Evolutionary conservation across 2,888 invertebrate species (phyloP), one percentile per base, ranked within the genome.

Genomic region (Eilema sororculum): DNA sequence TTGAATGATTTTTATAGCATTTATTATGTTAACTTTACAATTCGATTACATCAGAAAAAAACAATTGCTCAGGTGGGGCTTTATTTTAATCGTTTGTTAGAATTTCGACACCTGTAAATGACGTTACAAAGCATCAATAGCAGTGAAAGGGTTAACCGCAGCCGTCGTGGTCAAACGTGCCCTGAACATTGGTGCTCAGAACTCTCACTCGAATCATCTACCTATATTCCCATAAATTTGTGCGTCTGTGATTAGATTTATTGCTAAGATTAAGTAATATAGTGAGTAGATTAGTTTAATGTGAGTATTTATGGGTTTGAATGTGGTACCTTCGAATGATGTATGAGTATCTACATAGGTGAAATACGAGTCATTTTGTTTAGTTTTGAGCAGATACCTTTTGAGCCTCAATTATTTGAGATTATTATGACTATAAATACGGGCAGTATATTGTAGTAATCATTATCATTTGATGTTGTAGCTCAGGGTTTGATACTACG

Each of bases 121-220:
- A 73, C 74, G 74, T 69, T 68, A 69, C 76, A 67, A 74, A 76
- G 76, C 76, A 73, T 79, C 78, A 76, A 83, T 82, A 76, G 65
- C 75, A 71, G 68, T 64, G 68, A 58, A 61, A 60, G 63, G 80
- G 80, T 73, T 75, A 76, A 78, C 83, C 78, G 76, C 79, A 75
- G 74, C 72, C 25, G n/a, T 30, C 61, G 25, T 28, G 22, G 58
- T 62, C 69, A 72, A 71, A 68, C 64, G 59, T 22, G 68, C 60
- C 61, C 33, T 4, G 64, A 46, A 62, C 64, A 58, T 16, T 25
- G 62, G 13, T n/a, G n/a, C n/a, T n/a, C n/a, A n/a, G n/a, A n/a
- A n/a, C 24, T 68, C 16, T 56, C 28, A 33, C 30, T 33, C 46
- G 37, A 22, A 37, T 24, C 37, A 37, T 37, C 33, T 24, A 16